A percentile compares a stretch with the other conserved stretches of the same genome.
Conservation (phyloP, 2,888 invertebrate species). For the Leptopterna dolabrata region DNA sequence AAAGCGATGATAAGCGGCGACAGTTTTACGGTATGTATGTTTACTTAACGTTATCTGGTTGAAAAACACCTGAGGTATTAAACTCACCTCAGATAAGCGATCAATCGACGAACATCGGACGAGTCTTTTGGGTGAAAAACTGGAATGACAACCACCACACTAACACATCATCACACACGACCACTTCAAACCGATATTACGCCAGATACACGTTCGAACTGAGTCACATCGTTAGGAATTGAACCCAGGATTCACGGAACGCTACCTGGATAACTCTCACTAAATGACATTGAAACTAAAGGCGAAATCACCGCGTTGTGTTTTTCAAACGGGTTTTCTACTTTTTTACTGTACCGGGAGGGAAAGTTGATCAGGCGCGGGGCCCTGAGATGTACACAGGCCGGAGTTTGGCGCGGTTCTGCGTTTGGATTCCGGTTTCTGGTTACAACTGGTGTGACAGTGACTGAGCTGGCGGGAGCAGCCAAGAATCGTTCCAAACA, state of each 20-base stretch:
- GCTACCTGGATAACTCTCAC: background rate
- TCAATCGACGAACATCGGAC: background rate
- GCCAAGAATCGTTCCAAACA: too few relatives aligned
- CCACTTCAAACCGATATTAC: background rate
- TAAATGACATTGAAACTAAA: background rate
- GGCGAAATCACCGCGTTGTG: background rate
- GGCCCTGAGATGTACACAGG: background rate
- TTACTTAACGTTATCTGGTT: background rate
- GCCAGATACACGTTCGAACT: background rate
- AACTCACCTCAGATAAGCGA: background rate
- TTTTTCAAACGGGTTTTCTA: background rate
- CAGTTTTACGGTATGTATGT: background rate
- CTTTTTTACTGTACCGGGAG: background rate
- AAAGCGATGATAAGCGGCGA: background rate
- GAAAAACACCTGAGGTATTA: background rate
- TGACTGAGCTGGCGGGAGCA: too few relatives aligned
- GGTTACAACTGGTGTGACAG: background rate
- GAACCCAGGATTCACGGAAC: background rate
- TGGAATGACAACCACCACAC: background rate
- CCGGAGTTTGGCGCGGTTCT: background rate
- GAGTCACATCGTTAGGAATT: background rate
- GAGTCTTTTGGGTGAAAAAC: background rate
- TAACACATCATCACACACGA: background rate
- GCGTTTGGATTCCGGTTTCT: background rate
- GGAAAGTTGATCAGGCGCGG: background rate